Conservation (phyloP, 2,113 vertebrate species). For the Pseudopodoces humilis region DNA sequence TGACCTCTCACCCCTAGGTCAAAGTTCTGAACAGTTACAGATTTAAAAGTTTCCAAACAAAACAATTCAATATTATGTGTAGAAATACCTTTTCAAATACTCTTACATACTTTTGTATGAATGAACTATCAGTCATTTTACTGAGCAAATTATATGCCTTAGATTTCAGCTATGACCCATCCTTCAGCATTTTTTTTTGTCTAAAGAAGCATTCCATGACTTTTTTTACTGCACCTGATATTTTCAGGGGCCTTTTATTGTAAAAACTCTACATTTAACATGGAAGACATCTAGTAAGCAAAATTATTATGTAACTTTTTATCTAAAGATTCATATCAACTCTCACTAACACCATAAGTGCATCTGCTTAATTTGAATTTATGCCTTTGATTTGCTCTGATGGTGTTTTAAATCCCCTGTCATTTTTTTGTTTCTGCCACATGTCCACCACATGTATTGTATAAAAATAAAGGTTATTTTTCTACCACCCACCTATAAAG, state of each 20-base stretch:
- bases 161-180: background rate
- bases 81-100: constrained; percentile 17
- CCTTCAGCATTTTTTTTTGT: background rate
- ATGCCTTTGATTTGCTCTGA: constrained; percentile 50
- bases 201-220: background rate
- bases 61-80: background rate
- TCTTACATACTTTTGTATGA: background rate
- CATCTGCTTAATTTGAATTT: constrained; percentile 50
- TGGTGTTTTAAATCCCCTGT: constrained; percentile 45
- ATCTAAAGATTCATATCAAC: background rate
- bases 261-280: background rate
- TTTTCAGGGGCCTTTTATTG: background rate
- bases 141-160: background rate
- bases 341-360: background rate
- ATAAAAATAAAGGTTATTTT: constrained; percentile 53
- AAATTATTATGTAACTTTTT: background rate
- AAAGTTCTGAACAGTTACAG: constrained; percentile 34
- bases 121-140: background rate
- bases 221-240: background rate
- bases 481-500: constrained; percentile 42
- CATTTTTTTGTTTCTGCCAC: constrained; percentile 61
- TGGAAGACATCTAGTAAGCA: background rate
- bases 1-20: constrained; percentile 47
- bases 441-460: constrained; percentile 56
- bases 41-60: constrained; percentile 23